A percentile compares a stretch with the other conserved stretches of the same genome.
Evolutionary conservation across 1,140 invertebrate species (phyloP).

Genomic region (Nymphalis io): DNA sequence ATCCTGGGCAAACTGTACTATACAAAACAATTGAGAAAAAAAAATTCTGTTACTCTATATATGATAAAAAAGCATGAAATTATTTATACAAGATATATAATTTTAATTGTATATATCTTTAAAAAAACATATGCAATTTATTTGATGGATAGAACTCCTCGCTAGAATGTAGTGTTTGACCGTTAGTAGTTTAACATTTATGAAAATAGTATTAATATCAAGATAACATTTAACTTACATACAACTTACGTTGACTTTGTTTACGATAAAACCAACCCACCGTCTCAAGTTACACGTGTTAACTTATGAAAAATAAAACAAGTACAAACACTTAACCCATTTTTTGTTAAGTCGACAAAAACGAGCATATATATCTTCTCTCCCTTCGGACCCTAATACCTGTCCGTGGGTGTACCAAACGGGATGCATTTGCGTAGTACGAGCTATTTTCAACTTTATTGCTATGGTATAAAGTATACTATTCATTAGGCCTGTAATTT

Average conservation of each 20-base stretch:
- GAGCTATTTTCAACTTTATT: constrained; percentile 33
- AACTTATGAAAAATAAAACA: constrained; percentile 57
- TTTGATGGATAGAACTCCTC: too few relatives aligned
- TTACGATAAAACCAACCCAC: constrained; percentile 16
- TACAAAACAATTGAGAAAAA: too few relatives aligned
- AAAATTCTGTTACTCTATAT: too few relatives aligned
- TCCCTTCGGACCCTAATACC: constrained; percentile 48
- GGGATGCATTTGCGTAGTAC: constrained; percentile 42
- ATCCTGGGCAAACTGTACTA: too few relatives aligned
- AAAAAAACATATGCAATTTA: too few relatives aligned
- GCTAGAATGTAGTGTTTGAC: too few relatives aligned
- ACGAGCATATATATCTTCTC: constrained; percentile 59
- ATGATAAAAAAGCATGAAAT: too few relatives aligned
- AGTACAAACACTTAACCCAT: constrained; percentile 66
- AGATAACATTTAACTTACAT: too few relatives aligned
- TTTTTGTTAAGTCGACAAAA: constrained; percentile 60
- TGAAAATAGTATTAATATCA: too few relatives aligned
- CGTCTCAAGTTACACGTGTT: constrained; percentile 58
- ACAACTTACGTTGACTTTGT: neutral
- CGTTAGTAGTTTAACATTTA: too few relatives aligned
- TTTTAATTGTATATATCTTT: too few relatives aligned
- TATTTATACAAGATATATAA: too few relatives aligned
- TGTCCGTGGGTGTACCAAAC: constrained; percentile 34
- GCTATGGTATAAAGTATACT: neutral
- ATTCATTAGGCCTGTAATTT: constrained; percentile 1